Base-by-base conservation (phyloP, 2,797 vertebrate genomes). In the Glyptemys insculpta region DNA sequence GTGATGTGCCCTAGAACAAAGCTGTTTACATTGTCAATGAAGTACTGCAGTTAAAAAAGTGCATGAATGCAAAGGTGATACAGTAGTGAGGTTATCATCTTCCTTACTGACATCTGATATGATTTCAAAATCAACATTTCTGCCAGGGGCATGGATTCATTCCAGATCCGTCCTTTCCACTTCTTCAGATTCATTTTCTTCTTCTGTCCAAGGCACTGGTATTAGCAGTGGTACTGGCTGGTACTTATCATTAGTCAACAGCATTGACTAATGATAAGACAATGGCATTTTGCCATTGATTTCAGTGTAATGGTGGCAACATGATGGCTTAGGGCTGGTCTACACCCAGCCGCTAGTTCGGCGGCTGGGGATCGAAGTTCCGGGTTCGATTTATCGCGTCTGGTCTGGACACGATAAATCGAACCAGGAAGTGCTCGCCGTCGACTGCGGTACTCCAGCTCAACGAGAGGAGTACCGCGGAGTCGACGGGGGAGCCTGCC, bases 51-150 rank as follows among this genome's bases (percentile, higher is more conserved):
- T 62, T 34, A 16, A 62, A 62, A 62, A 62, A 34, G 31, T 62
- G 14, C n/a, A 10, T n/a, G n/a, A 68, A 37, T 19, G 4, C 16
- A 84, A 49, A 0, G 0, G 23, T 31, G 49, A 88, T 44, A 72
- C 15, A 5, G 10, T 11, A 85, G 49, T 0, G 0, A 68, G 53
- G 4, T 57, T 79, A 23, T 86, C 31, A 29, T n/a, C 59, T 68
- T 56, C 3, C n/a, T 12, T 25, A 41, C 65, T 47, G 12, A 68
- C 9, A 9, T 59, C 49, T 83, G 37, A 15, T 68, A 18, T 14
- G 23, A 85, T 72, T 86, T 87, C 49, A 85, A 72, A 3, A 82
- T 3, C 37, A 44, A 6, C 25, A 52, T 5, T 27, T 44, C 29
- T 6, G 27, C 49, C 29, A 5, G 74, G 31, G 14, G 79, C 14